Evolutionary conservation across 2,797 vertebrate species (phyloP).

Genomic region (Xyrichtys novacula): DNA sequence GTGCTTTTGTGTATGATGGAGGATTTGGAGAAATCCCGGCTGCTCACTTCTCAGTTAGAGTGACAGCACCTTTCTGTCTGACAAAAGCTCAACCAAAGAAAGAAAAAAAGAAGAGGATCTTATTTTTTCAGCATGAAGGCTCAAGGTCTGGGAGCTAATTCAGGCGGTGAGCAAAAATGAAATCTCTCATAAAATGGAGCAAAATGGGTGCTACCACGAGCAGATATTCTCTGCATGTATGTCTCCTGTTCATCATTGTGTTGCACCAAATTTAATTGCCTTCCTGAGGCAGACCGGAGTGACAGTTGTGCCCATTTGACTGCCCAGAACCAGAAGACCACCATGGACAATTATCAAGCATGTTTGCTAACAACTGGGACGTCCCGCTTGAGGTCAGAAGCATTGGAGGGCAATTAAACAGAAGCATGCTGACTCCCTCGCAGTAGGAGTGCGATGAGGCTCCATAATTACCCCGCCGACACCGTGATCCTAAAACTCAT

Average conservation of each 20-base stretch:
- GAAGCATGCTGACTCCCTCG: conserved; percentile 60
- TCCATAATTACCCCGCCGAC: conserved; percentile 62
- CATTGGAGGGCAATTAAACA: conserved; percentile 70
- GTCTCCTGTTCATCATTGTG: not conserved
- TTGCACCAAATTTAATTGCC: conserved; percentile 5
- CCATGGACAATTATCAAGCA: conserved; percentile 36
- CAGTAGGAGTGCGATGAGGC: conserved; percentile 49
- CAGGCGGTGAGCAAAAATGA: not conserved
- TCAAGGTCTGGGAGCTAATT: conserved; percentile 17
- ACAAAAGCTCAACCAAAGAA: conserved; percentile 43
- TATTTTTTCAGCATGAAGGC: conserved; percentile 33
- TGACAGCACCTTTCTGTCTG: conserved; percentile 25
- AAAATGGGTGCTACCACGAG: conserved; percentile 1
- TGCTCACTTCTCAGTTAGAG: conserved; percentile 36
- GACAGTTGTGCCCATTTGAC: conserved; percentile 40
- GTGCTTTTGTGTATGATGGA: conserved; percentile 50
- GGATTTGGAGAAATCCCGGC: conserved; percentile 56
- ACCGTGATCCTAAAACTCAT: conserved; percentile 37
- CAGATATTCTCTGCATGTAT: not conserved
- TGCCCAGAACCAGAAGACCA: conserved; percentile 26
- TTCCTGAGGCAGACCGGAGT: conserved; percentile 14
- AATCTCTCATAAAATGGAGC: not conserved
- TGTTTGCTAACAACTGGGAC: conserved; percentile 60
- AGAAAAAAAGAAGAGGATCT: conserved; percentile 26
- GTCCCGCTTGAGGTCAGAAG: conserved; percentile 64